Base-by-base conservation (phyloP, 2,888 invertebrate species). In the Brenthis hecate region DNA sequence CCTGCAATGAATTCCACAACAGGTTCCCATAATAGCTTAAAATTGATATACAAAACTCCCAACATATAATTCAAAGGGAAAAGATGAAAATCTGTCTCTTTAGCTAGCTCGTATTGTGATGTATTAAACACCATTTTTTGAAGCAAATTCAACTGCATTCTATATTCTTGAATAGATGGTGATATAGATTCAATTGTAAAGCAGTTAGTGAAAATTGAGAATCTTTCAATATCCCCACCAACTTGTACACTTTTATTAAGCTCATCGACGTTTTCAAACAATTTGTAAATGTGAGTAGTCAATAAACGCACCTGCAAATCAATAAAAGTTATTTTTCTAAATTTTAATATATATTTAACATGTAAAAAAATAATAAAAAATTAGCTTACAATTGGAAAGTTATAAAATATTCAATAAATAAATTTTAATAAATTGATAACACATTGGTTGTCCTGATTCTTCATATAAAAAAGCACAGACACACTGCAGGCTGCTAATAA, bases 1-100 rank as follows among this genome's bases (percentile, higher is more conserved):
- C 96, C 94, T 1, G 95, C 94, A 58, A 99, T 95, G 54, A 98
- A 93, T 79, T 96, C 95, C 16, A 94, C 92, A 0, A 96, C 93
- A 0, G 98, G 97, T 72, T 96, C 96, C 99, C 99, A 99, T 0
- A 99, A 84, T 14, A 98, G 90, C 76, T 97, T 96, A 80, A 99
- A 98, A 84, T 98, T 98, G 23, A 96, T 93, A 84, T 96, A 97
- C 61, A 98, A 89, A 70, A 95, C 94, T 2, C 98, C 98, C 48
- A 98, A 93, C 78, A 98, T 93, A 79, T 96, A 98, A 71, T 95
- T 94, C 23, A 99, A 82, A 0, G 96, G 95, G 77, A 96, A 94
- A 75, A 94, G 88, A 77, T 94, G 92, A 75, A 94, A 96, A 6
- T 93, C 93, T 0, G 94, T 93, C 60, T 94, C 87, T 78, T 94